Percentiles rank a stretch among this genome's conserved stretches.
phyloP scores from a whole-genome alignment of 2,113 vertebrate species.

The Poeciliopsis occidentalis region DNA sequence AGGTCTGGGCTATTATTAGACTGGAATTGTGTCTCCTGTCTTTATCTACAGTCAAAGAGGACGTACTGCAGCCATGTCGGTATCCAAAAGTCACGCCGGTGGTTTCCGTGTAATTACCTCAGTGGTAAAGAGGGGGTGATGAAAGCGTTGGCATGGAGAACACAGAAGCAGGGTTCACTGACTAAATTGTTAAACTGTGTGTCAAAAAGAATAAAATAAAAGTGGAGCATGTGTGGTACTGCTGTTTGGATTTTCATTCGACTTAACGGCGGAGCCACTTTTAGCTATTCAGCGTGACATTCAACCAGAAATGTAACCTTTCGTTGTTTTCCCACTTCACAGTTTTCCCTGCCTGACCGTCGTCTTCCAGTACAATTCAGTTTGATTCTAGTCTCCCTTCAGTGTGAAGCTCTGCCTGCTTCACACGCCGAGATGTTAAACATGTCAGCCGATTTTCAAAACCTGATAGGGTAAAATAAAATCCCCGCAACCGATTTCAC shows the following conservation, averaged over 20 bases:
- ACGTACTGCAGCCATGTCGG: constrained; percentile 29
- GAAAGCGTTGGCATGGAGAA: constrained; percentile 8
- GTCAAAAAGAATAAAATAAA: neutral
- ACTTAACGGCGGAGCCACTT: neutral
- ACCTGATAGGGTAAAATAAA: too few relatives aligned
- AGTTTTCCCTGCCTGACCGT: neutral
- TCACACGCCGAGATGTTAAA: too few relatives aligned
- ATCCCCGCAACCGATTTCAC: too few relatives aligned
- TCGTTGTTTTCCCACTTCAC: neutral
- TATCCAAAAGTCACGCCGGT: constrained; percentile 16
- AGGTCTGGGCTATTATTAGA: constrained; percentile 47
- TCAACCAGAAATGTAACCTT: neutral
- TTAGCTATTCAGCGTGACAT: neutral
- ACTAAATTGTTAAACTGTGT: neutral
- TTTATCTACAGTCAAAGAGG: constrained; percentile 27
- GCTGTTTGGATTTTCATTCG: neutral
- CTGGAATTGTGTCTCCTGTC: neutral
- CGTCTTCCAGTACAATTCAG: too few relatives aligned
- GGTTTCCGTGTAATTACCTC: constrained; percentile 22
- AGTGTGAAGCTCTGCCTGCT: too few relatives aligned
- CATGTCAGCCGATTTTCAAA: too few relatives aligned
- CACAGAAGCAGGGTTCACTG: too few relatives aligned
- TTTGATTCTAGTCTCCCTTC: too few relatives aligned
- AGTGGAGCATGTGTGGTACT: neutral
- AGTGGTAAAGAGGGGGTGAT: neutral